A percentile compares a stretch with the other conserved stretches of the same genome.
phyloP scores from a whole-genome alignment of 2,888 invertebrate genomes.

The Sphaeridia pumilis region DNA sequence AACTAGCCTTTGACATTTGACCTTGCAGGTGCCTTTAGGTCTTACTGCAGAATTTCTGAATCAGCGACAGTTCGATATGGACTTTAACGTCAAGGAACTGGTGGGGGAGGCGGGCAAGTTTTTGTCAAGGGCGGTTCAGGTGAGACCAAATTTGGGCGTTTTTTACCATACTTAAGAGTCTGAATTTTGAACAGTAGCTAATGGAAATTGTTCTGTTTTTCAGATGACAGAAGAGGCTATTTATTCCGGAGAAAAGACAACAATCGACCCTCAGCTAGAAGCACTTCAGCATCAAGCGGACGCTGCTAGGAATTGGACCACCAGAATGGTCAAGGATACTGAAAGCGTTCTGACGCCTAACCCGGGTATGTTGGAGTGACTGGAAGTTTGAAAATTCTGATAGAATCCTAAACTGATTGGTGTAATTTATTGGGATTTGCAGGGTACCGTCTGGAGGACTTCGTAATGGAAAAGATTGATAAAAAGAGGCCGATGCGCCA shows the following conservation, averaged over 20 bases:
- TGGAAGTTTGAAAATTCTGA: too few relatives aligned
- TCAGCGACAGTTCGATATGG: too few relatives aligned
- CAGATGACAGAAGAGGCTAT: constrained; percentile 85
- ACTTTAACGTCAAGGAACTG: constrained; percentile 74
- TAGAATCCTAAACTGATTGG: too few relatives aligned
- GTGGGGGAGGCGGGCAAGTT: constrained; percentile 70
- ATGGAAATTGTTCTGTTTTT: too few relatives aligned
- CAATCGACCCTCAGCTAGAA: constrained; percentile 81
- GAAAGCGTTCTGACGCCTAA: constrained; percentile 81
- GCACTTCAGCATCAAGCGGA: constrained; percentile 73
- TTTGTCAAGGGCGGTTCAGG: constrained; percentile 74
- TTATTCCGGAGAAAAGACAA: constrained; percentile 81
- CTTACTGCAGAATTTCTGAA: too few relatives aligned
- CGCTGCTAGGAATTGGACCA: constrained; percentile 72
- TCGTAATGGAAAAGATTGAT: constrained; percentile 69
- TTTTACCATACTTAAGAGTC: too few relatives aligned
- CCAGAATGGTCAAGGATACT: constrained; percentile 63
- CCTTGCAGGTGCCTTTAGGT: too few relatives aligned
- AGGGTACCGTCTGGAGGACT: constrained; percentile 66
- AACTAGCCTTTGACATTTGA: too few relatives aligned
- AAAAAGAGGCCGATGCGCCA: constrained; percentile 67
- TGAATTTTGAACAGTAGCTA: too few relatives aligned
- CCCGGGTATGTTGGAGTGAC: constrained; percentile 55
- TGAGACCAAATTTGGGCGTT: too few relatives aligned
- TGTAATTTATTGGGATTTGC: not conserved